Evolutionary conservation across 35 echinoderm and acorn worm genomes (phyloP).

Genomic region (Ophiothrix spiculata): DNA sequence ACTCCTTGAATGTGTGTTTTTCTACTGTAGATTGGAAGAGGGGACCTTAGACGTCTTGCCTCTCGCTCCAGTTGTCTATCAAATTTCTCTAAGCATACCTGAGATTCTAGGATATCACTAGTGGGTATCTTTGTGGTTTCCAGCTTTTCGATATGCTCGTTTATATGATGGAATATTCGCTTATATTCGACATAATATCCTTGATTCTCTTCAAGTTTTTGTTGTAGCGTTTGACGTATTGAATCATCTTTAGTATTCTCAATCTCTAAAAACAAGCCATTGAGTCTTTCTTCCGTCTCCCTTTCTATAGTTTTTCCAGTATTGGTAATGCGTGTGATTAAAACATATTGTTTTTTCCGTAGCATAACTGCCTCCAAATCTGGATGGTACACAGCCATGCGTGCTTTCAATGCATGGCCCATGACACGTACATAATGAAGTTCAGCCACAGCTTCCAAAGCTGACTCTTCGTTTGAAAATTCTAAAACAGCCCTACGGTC

Average conservation of each 20-base stretch:
- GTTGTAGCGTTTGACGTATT: not conserved
- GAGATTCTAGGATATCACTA: not conserved
- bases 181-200: conserved; percentile 16
- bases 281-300: not conserved
- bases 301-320: not conserved
- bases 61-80: conserved; percentile 21
- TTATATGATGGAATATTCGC: not conserved
- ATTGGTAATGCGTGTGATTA: not conserved
- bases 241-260: not conserved
- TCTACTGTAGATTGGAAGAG: conserved; percentile 34
- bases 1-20: conserved; percentile 22
- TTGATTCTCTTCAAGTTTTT: conserved; percentile 14
- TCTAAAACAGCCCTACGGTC: not conserved
- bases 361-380: not conserved
- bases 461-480: not conserved
- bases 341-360: not conserved
- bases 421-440: not conserved
- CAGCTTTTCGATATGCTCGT: not conserved
- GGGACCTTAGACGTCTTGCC: not conserved
- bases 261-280: not conserved
- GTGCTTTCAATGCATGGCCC: not conserved
- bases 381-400: not conserved
- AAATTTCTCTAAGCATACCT: not conserved
- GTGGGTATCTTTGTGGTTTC: not conserved
- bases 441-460: conserved; percentile 11